Conservation (phyloP, 2,888 invertebrate genomes). For the Omphaloscelis lunosa region DNA sequence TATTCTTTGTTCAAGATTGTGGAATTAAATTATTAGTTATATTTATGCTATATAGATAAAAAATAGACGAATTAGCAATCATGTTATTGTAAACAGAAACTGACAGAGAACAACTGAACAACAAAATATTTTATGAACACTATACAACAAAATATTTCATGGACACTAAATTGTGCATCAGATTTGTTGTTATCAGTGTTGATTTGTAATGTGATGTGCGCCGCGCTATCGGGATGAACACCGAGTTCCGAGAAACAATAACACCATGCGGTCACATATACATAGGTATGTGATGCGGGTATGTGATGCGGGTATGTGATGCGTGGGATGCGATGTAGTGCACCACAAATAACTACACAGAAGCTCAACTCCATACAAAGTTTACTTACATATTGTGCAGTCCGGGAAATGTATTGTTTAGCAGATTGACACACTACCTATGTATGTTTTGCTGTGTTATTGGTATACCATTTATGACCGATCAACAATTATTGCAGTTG, state of each 20-base stretch:
- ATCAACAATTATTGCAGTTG: neutral
- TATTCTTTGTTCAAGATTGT: neutral
- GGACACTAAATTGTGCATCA: neutral
- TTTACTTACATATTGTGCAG: neutral
- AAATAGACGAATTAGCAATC: constrained; percentile 23
- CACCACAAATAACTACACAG: constrained; percentile 9
- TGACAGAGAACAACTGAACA: neutral
- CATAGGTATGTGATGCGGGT: neutral
- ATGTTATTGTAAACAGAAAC: constrained; percentile 34
- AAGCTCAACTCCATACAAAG: neutral
- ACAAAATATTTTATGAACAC: constrained; percentile 17
- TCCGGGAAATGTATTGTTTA: neutral
- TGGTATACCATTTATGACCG: neutral
- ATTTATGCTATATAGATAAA: neutral
- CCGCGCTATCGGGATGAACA: neutral
- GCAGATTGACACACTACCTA: neutral
- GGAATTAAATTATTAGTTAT: neutral
- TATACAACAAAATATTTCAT: constrained; percentile 13
- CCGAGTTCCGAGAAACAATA: neutral
- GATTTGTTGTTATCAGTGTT: constrained; percentile 1
- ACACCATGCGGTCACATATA: neutral
- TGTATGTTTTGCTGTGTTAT: neutral
- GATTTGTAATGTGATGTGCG: neutral
- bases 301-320: neutral
- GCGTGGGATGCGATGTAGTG: neutral